Conservation (phyloP, 1,140 invertebrate species). For the Druon quercuslanigerum region DNA sequence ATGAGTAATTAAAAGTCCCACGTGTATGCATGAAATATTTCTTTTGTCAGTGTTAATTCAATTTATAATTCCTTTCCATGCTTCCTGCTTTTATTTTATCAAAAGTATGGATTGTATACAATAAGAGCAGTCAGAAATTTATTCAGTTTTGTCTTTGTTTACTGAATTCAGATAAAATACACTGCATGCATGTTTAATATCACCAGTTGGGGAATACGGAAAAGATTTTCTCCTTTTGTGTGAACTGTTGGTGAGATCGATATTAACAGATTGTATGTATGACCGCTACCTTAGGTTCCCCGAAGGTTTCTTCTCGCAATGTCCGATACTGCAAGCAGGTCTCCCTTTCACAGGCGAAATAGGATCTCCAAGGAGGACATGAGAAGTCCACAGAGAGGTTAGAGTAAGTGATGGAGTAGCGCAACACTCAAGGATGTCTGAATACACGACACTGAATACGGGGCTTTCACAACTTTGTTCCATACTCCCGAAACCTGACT, state of each 20-base stretch:
- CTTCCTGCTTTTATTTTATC: too few relatives aligned
- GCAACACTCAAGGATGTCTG: slow-evolving; percentile 45
- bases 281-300: slow-evolving; percentile 20
- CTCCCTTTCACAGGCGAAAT: slow-evolving; percentile 43
- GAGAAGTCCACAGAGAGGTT: slow-evolving; percentile 54
- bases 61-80: background rate
- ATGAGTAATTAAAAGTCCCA: background rate
- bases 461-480: slow-evolving; percentile 48
- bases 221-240: slow-evolving; percentile 33
- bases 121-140: too few relatives aligned
- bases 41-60: background rate
- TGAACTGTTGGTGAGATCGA: slow-evolving; percentile 10
- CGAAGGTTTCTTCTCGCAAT: background rate
- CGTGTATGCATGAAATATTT: background rate
- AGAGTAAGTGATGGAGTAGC: slow-evolving; percentile 63
- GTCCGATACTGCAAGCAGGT: background rate
- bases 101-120: too few relatives aligned
- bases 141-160: background rate
- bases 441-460: slow-evolving; percentile 36
- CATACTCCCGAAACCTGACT: slow-evolving; percentile 35
- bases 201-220: background rate
- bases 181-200: background rate
- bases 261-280: slow-evolving; percentile 40
- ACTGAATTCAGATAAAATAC: background rate
- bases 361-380: slow-evolving; percentile 40